Conservation (phyloP, 2,888 invertebrate species). For the Spilosoma lubricipeda region DNA sequence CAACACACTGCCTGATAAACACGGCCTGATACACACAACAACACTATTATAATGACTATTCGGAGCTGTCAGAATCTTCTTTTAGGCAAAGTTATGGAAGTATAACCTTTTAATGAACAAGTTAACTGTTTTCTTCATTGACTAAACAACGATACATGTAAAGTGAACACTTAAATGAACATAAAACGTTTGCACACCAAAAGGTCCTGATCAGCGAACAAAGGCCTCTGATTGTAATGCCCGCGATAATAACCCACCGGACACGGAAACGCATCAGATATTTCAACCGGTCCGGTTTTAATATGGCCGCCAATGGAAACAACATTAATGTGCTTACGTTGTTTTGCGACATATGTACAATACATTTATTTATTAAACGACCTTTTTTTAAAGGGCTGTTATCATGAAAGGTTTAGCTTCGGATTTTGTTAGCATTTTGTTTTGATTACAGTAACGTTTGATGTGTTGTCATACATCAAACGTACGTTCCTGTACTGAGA, state of each 20-base stretch:
- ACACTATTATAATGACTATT: not conserved
- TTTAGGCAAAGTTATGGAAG: not conserved
- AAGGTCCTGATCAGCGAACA: slow-evolving; percentile 44
- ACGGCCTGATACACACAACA: no score
- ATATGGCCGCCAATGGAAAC: slow-evolving; percentile 54
- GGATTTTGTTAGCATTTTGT: slow-evolving; percentile 17
- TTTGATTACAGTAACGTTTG: slow-evolving; percentile 11
- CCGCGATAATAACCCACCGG: slow-evolving; percentile 50
- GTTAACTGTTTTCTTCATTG: not conserved
- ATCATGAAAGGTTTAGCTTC: slow-evolving; percentile 36
- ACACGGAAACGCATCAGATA: slow-evolving; percentile 54
- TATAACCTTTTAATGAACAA: not conserved
- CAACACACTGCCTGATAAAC: no score
- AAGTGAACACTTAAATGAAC: slow-evolving; percentile 12
- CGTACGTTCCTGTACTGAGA: not conserved
- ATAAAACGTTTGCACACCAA: slow-evolving; percentile 18
- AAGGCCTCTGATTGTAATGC: slow-evolving; percentile 55
- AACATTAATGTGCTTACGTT: slow-evolving; percentile 52
- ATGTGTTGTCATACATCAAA: not conserved
- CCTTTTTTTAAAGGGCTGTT: slow-evolving; percentile 38
- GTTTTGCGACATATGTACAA: slow-evolving; percentile 54
- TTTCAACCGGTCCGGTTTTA: slow-evolving; percentile 51
- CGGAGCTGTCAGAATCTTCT: not conserved
- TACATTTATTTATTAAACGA: slow-evolving; percentile 48
- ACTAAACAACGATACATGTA: not conserved